Conservation (phyloP, 1,140 invertebrate genomes). For the Gonatopus flavifemur region DNA sequence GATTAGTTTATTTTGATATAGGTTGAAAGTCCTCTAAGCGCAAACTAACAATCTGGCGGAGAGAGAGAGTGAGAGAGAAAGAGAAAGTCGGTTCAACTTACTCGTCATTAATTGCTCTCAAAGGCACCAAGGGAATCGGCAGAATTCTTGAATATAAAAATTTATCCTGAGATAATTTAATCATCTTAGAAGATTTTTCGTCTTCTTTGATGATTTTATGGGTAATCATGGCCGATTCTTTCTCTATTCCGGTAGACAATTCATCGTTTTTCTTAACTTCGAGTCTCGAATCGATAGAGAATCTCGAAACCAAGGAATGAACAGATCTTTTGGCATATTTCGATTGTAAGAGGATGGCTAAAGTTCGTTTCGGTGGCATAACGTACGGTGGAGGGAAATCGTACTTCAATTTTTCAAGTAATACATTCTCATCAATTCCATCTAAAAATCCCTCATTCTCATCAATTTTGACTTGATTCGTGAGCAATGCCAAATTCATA, state of each 20-base stretch:
- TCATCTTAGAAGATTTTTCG: slow-evolving; percentile 32
- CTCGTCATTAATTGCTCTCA: slow-evolving; percentile 48
- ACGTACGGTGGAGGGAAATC: slow-evolving; percentile 43
- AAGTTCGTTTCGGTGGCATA: slow-evolving; percentile 35
- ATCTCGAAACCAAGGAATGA: slow-evolving; percentile 50
- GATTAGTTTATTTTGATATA: too few species aligned
- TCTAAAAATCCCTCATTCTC: slow-evolving; percentile 14
- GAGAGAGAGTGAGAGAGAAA: too few species aligned
- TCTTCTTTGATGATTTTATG: neutral
- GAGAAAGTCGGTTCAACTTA: too few species aligned
- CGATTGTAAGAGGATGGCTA: slow-evolving; percentile 40
- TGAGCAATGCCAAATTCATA: slow-evolving; percentile 46
- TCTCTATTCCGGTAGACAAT: slow-evolving; percentile 2
- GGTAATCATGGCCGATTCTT: neutral
- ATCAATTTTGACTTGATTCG: slow-evolving; percentile 34
- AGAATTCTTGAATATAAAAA: slow-evolving; percentile 38
- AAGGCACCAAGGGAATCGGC: slow-evolving; percentile 37
- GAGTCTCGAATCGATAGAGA: slow-evolving; percentile 49
- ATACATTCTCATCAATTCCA: slow-evolving; percentile 18
- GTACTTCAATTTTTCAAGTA: slow-evolving; percentile 46
- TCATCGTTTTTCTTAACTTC: slow-evolving; percentile 34
- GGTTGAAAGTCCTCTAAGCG: too few species aligned
- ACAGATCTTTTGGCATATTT: slow-evolving; percentile 48
- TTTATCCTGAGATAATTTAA: slow-evolving; percentile 37
- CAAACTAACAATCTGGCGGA: too few species aligned